phyloP scores from a whole-genome alignment of 2,113 vertebrate genomes.

The Otolemur garnettii region DNA sequence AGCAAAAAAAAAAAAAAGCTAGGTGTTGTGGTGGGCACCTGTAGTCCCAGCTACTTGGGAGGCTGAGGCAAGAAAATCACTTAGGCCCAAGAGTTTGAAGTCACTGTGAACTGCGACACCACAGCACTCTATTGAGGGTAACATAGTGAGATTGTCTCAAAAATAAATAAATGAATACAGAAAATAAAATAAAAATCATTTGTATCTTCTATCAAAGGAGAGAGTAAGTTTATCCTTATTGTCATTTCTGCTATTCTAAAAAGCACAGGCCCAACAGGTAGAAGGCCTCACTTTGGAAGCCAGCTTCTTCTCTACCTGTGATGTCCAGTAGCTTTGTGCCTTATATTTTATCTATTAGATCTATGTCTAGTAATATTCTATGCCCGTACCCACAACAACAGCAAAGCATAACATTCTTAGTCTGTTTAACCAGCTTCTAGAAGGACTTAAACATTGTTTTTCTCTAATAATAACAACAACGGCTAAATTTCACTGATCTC shows the following conservation, averaged over 20 bases:
- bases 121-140: too few relatives aligned
- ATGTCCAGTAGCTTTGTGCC: neutral
- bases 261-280: neutral
- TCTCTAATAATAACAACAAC: neutral
- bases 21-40: too few relatives aligned
- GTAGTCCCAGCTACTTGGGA: too few relatives aligned
- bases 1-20: too few relatives aligned
- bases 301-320: slow-evolving; percentile 10
- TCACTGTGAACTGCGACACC: too few relatives aligned
- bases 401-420: neutral
- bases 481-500: neutral
- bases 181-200: slow-evolving; percentile 57
- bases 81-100: too few relatives aligned
- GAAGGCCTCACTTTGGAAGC: neutral
- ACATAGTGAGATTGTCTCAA: too few relatives aligned
- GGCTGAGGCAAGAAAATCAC: too few relatives aligned
- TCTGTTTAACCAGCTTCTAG: neutral
- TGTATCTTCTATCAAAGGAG: neutral
- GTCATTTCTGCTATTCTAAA: slow-evolving; percentile 9
- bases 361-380: slow-evolving; percentile 9
- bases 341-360: slow-evolving; percentile 3
- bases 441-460: neutral
- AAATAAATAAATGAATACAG: too few relatives aligned
- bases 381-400: neutral
- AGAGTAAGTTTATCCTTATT: neutral